Conservation (phyloP, 2,113 vertebrate genomes). For the Phrynosoma blainvillii region DNA sequence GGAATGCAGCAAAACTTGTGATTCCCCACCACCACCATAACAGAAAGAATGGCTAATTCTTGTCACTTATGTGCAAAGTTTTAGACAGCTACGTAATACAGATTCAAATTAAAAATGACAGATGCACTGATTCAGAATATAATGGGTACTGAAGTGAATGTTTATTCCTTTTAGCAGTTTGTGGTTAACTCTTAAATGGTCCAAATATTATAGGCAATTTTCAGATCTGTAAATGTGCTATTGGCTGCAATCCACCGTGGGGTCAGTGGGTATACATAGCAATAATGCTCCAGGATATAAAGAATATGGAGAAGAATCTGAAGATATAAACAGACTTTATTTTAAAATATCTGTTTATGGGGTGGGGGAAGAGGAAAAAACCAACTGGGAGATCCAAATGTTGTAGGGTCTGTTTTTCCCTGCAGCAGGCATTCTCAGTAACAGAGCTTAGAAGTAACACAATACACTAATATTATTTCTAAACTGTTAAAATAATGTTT, state of each 20-base stretch:
- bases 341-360: not conserved
- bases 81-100: slow-evolving; percentile 79
- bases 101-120: slow-evolving; percentile 81
- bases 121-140: slow-evolving; percentile 73
- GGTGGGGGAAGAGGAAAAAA: not conserved
- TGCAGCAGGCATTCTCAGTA: not conserved
- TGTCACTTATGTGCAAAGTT: slow-evolving; percentile 77
- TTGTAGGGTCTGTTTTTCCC: not conserved
- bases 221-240: slow-evolving; percentile 39
- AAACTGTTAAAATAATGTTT: too few species aligned
- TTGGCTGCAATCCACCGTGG: slow-evolving; percentile 25
- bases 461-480: not conserved
- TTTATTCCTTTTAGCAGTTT: slow-evolving; percentile 73
- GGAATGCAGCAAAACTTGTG: slow-evolving; percentile 64
- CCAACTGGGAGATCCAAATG: not conserved
- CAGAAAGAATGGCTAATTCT: slow-evolving; percentile 71
- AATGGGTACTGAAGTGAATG: slow-evolving; percentile 77
- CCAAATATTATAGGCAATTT: slow-evolving; percentile 54
- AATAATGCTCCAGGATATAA: slow-evolving; percentile 29
- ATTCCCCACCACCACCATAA: slow-evolving; percentile 57
- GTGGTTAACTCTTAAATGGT: slow-evolving; percentile 68
- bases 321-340: slow-evolving; percentile 42
- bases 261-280: slow-evolving; percentile 25
- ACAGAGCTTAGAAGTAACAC: not conserved
- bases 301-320: slow-evolving; percentile 43